Percentiles rank a stretch among this genome's conserved stretches.
phyloP scores from a whole-genome alignment of 2,113 vertebrate genomes.

The Mesoclemmys tuberculata region DNA sequence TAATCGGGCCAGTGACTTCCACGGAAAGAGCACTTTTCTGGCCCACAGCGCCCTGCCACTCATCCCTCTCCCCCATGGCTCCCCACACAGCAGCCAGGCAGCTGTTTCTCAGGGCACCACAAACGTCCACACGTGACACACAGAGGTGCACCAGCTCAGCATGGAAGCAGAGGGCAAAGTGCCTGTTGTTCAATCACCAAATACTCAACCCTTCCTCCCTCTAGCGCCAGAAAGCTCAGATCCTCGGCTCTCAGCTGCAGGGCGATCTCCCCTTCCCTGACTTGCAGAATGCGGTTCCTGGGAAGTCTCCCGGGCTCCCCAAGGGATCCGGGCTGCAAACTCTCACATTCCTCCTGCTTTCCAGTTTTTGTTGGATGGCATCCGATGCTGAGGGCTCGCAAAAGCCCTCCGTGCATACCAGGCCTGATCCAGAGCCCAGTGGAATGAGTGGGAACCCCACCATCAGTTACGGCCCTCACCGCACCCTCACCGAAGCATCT shows the following conservation, averaged over 20 bases:
- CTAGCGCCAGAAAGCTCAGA: background rate
- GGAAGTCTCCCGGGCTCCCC: background rate
- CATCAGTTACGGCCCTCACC: background rate
- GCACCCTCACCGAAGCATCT: background rate
- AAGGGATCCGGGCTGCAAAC: rapidly evolving
- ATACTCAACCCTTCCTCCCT: background rate
- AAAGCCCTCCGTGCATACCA: rapidly evolving
- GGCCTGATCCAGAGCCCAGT: background rate
- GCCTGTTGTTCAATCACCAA: background rate
- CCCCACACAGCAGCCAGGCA: background rate
- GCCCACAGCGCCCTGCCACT: background rate
- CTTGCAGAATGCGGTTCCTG: rapidly evolving
- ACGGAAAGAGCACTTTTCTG: background rate
- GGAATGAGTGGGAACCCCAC: background rate
- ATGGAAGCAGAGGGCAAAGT: background rate
- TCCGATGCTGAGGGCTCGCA: background rate
- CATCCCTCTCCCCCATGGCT: background rate
- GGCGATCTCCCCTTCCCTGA: background rate
- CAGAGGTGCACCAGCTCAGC: background rate
- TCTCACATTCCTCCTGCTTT: rapidly evolving
- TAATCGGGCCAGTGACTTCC: background rate
- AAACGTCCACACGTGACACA: background rate
- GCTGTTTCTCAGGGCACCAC: background rate
- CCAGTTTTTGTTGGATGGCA: background rate
- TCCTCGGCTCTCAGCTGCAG: rapidly evolving